Base-by-base conservation (phyloP, 2,888 invertebrate genomes). In the Eupithecia centaureata region DNA sequence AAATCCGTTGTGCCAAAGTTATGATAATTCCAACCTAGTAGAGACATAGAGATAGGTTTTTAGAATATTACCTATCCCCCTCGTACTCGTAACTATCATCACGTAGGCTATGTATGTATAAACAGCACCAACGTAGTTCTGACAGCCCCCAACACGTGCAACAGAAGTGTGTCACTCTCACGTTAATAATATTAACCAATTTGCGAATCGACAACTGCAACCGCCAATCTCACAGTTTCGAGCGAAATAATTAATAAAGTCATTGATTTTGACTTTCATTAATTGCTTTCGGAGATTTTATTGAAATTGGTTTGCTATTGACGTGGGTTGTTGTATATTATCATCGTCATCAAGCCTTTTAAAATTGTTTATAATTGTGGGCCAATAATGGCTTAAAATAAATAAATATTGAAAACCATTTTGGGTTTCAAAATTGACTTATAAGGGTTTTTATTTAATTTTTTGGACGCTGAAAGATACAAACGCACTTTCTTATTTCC, bases 171-270 rank as follows among this genome's bases (percentile, higher is more conserved):
- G 63, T 70, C 66, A 66, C 18, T 52, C 52, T 68, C 68, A 68
- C 65, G 35, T 60, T 69, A 63, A 66, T 66, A 63, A 69, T 61
- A 57, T 66, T 63, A 63, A 66, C 63, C 63, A 69, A 66, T 63
- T 69, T 60, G 63, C 51, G 22, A 59, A 58, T 54, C 59, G 38
- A 62, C 59, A 51, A 56, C 65, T 63, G n/a, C 15, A 52, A 47
- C 47, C 47, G 56, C 35, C 62, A 63, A 61, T 61, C 66, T 61
- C 60, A 66, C 61, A 18, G 65, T 42, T 65, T 32, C 47, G 18
- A 22, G 47, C 12, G 47, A 47, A 47, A 47, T 30, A 38, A 63
- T 28, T 65, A 22, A 61, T 59, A 28, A 47, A 59, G 18, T 35
- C 13, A 63, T 59, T 63, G 42, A 51, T 56, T 38, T 56, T 42